Evolutionary conservation across 2,888 invertebrate species (phyloP).

Genomic region (Drosophila gaucha): DNA sequence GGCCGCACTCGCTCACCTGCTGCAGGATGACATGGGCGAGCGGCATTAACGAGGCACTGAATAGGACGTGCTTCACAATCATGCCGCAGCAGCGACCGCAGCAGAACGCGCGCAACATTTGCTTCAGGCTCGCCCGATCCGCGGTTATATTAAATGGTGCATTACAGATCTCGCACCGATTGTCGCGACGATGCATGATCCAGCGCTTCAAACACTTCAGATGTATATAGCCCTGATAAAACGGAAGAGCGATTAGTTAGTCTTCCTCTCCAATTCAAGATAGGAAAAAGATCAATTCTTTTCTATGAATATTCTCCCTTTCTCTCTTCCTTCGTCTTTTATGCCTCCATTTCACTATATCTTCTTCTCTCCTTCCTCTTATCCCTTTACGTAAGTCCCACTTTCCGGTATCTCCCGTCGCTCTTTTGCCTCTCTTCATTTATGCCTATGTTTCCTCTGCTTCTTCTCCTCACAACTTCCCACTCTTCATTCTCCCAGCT

Average conservation of each 20-base stretch:
- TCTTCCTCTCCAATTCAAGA: too few species aligned
- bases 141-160: slow-evolving; percentile 64
- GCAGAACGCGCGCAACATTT: slow-evolving; percentile 78
- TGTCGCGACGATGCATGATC: slow-evolving; percentile 79
- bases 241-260: background rate
- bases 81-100: slow-evolving; percentile 78
- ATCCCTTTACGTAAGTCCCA: too few species aligned
- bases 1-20: slow-evolving; percentile 61
- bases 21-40: slow-evolving; percentile 81
- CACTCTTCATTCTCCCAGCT: too few species aligned
- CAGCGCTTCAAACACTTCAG: slow-evolving; percentile 81
- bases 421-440: too few species aligned
- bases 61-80: slow-evolving; percentile 79
- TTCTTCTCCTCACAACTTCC: too few species aligned
- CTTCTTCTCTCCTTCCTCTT: too few species aligned
- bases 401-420: too few species aligned
- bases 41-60: slow-evolving; percentile 78
- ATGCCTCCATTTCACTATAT: too few species aligned
- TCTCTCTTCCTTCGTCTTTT: too few species aligned
- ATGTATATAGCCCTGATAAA: slow-evolving; percentile 79
- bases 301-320: too few species aligned
- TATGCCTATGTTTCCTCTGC: too few species aligned
- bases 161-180: slow-evolving; percentile 82
- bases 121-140: slow-evolving; percentile 69
- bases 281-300: too few species aligned